These are phyloP conservation scores for Apamea crenata DNA, from an alignment of 2,888 invertebrate species.

Conservation along the genomic window DNA sequence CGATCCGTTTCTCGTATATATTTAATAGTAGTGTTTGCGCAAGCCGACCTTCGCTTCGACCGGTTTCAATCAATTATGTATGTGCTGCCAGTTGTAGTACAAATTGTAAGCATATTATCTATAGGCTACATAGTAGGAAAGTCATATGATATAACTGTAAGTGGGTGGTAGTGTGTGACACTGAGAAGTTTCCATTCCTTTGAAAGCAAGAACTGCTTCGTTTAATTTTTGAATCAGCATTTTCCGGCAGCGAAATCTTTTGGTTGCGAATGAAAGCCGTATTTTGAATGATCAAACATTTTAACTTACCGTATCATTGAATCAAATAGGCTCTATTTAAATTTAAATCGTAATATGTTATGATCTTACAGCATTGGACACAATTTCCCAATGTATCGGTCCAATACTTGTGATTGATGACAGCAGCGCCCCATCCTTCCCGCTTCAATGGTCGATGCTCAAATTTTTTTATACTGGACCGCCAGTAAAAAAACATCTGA, in stretches of 20 bases:
- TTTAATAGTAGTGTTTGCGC: slow-evolving; percentile 38
- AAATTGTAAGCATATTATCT: slow-evolving; percentile 3
- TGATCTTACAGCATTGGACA: background rate
- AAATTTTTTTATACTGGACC: no score
- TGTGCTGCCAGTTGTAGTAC: slow-evolving; percentile 17
- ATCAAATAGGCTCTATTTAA: background rate
- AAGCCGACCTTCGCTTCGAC: slow-evolving; percentile 58
- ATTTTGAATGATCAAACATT: background rate
- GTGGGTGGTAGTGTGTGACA: background rate
- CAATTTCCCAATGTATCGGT: background rate
- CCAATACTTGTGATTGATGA: background rate
- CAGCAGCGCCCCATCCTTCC: background rate
- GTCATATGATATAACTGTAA: background rate
- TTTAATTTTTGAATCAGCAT: background rate
- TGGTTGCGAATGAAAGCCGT: background rate
- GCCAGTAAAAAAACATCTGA: background rate
- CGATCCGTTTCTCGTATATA: slow-evolving; percentile 42
- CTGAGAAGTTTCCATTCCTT: background rate
- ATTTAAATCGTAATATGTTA: background rate
- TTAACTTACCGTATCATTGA: background rate
- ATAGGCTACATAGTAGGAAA: background rate
- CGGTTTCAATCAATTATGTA: slow-evolving; percentile 52
- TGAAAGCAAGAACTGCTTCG: background rate
- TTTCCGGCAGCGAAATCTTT: background rate
- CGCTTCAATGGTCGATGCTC: background rate